Evolutionary conservation across 2,888 invertebrate species (phyloP), one percentile per base, ranked within the genome.

Genomic region (Galerucella pusilla): DNA sequence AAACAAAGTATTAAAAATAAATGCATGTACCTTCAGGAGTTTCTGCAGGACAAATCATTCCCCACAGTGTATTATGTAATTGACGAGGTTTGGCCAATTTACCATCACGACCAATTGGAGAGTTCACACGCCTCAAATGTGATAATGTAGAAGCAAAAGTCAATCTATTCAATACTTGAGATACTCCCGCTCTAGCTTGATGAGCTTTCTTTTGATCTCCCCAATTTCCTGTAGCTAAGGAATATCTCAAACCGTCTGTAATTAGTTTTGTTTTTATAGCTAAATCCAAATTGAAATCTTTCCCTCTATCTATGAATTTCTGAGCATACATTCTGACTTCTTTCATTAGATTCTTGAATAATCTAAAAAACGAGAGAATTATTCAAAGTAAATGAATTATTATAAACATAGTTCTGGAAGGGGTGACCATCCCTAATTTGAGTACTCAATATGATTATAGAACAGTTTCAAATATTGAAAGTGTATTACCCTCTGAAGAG

Each of bases 171-270:
- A 99, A 94, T 88, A 99, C 99, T 91, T 98, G 96, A 66, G 97
- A 97, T 42, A 98, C 98, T 66, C 98, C 98, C 81, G 97, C 97
- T 88, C 98, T 91, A 28, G 97, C 98, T 89, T 98, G 97, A 92
- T 99, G 99, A 73, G 99, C 99, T 87, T 99, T 99, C 88, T 99
- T 99, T 89, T 99, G 99, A 87, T 99, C 99, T 66, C 99, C 99
- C 99, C 99, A 99, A 88, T 99, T 99, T 54, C 99, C 99, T 49
- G 99, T 99, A 81, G 99, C 99, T 83, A 99, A 90, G 0, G 99
- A 99, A 86, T 99, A 99, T 82, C 98, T 91, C 72, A 99, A 89
- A 46, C 99, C 99, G 87, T 99, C 98, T 0, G 99, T 99, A 77
- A 99, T 99, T 73, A 98, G 96, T 86, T 98, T 95, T 0, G 99